Conservation (phyloP, 2,888 invertebrate species). For the Drosophila greeni region DNA sequence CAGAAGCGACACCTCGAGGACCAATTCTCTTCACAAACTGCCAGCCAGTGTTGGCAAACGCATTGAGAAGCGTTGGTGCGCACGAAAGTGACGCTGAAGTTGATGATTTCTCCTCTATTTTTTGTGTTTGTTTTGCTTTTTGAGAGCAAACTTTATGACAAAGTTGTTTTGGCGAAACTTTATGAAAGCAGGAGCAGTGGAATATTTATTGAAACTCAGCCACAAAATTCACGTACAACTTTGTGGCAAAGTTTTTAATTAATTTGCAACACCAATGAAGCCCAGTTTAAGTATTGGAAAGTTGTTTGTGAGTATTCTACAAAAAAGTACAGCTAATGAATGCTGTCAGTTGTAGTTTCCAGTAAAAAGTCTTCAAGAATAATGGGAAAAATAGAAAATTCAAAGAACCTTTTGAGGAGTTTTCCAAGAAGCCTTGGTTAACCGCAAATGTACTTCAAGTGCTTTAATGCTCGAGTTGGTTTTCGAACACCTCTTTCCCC, state of each 20-base stretch:
- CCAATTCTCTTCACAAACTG: constrained; percentile 21
- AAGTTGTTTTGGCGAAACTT: constrained; percentile 20
- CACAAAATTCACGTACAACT: constrained; percentile 5
- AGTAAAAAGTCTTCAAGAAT: neutral
- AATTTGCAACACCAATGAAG: constrained; percentile 8
- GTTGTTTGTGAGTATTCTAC: neutral
- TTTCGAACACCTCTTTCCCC: constrained; percentile 6
- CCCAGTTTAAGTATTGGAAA: constrained; percentile 5
- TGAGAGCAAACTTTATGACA: constrained; percentile 8
- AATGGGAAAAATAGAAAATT: neutral
- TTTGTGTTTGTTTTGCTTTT: neutral
- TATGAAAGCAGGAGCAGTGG: neutral
- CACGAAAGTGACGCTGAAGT: constrained; percentile 9
- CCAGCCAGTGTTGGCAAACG: constrained; percentile 24
- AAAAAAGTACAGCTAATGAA: too few relatives aligned
- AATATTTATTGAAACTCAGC: constrained; percentile 7
- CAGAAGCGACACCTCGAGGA: constrained; percentile 13
- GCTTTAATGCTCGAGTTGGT: constrained; percentile 24
- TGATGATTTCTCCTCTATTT: neutral
- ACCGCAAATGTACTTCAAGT: constrained; percentile 21
- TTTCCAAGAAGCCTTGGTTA: constrained; percentile 2
- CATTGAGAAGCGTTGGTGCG: constrained; percentile 28
- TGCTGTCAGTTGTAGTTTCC: constrained; percentile 1
- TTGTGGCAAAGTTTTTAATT: constrained; percentile 19
- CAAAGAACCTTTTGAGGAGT: neutral